A percentile compares a stretch with the other conserved stretches of the same genome.
These are phyloP conservation scores for Chromis chromis DNA, from an alignment of 2,797 vertebrate species.

Conservation along the genomic window DNA sequence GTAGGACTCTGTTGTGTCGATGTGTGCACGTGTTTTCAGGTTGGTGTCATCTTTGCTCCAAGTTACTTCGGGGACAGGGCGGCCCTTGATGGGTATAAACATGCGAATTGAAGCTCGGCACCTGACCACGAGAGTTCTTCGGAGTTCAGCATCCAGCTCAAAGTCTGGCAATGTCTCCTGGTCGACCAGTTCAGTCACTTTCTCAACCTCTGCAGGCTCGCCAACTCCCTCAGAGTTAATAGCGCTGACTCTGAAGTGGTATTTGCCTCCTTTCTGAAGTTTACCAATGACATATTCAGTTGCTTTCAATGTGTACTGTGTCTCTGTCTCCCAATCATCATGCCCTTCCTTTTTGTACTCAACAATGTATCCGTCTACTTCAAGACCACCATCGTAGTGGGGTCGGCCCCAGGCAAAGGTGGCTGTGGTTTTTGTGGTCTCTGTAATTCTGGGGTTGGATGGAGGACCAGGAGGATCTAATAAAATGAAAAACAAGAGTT, in stretches of 20 bases:
- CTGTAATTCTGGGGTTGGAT: constrained; percentile 92
- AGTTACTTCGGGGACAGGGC: constrained; percentile 93
- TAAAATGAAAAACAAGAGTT: constrained; percentile 13
- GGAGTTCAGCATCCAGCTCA: constrained; percentile 97
- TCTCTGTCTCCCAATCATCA: constrained; percentile 95
- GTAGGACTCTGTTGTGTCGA: constrained; percentile 97
- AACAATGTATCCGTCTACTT: constrained; percentile 94
- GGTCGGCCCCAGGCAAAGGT: constrained; percentile 94
- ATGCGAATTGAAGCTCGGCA: constrained; percentile 94
- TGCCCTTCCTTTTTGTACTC: constrained; percentile 97
- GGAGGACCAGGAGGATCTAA: constrained; percentile 97
- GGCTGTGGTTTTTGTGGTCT: constrained; percentile 96
- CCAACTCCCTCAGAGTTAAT: constrained; percentile 93
- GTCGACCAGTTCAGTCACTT: constrained; percentile 91
- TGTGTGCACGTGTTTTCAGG: constrained; percentile 92
- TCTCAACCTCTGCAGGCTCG: constrained; percentile 92
- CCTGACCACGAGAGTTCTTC: constrained; percentile 96
- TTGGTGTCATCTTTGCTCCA: constrained; percentile 95
- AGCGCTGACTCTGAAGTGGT: constrained; percentile 94
- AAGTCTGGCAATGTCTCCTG: constrained; percentile 93
- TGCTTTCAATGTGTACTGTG: constrained; percentile 88
- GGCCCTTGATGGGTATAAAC: constrained; percentile 96
- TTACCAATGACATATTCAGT: constrained; percentile 94
- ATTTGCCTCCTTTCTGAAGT: constrained; percentile 93
- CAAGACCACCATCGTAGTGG: constrained; percentile 97